Percentiles rank a stretch among this genome's conserved stretches.
These are phyloP conservation scores for Ophion ventricosus DNA, from an alignment of 2,888 invertebrate species.

Conservation along the genomic window DNA sequence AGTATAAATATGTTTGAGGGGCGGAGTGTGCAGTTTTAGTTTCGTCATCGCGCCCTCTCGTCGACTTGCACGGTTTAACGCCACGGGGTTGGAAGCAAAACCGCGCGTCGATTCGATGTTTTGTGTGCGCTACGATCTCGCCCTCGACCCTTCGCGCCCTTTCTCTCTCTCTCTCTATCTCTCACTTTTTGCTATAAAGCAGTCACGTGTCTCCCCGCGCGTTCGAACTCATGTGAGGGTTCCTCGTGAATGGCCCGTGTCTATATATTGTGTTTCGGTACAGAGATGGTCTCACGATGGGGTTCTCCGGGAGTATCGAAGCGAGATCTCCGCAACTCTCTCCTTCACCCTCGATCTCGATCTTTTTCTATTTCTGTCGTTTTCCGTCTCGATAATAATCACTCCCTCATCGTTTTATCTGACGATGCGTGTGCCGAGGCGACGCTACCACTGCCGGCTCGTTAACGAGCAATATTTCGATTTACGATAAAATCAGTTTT, in stretches of 20 bases:
- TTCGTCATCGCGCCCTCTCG: slow-evolving; percentile 58
- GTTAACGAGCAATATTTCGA: slow-evolving; percentile 72
- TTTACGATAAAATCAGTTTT: not conserved
- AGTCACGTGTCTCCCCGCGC: slow-evolving; percentile 78
- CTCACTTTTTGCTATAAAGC: slow-evolving; percentile 74
- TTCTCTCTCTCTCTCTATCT: slow-evolving; percentile 49
- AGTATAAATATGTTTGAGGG: slow-evolving; percentile 70
- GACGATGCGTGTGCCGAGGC: slow-evolving; percentile 64
- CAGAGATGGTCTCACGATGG: slow-evolving; percentile 80
- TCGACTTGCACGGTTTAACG: slow-evolving; percentile 60
- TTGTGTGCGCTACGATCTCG: slow-evolving; percentile 32
- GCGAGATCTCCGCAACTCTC: slow-evolving; percentile 49
- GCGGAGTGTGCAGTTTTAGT: slow-evolving; percentile 50
- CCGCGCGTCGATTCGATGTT: slow-evolving; percentile 65
- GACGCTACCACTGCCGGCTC: not conserved
- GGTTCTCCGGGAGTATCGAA: slow-evolving; percentile 66
- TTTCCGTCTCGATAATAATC: slow-evolving; percentile 41
- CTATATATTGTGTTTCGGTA: slow-evolving; percentile 74
- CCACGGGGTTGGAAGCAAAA: slow-evolving; percentile 76
- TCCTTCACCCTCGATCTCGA: slow-evolving; percentile 42
- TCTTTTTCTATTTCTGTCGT: slow-evolving; percentile 34
- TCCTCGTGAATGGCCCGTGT: slow-evolving; percentile 71
- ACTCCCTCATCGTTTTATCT: slow-evolving; percentile 40
- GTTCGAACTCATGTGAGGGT: slow-evolving; percentile 69
- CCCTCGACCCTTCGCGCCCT: slow-evolving; percentile 62